Evolutionary conservation across 1,140 invertebrate species (phyloP).

Genomic region (Fragariocoptes setiger): DNA sequence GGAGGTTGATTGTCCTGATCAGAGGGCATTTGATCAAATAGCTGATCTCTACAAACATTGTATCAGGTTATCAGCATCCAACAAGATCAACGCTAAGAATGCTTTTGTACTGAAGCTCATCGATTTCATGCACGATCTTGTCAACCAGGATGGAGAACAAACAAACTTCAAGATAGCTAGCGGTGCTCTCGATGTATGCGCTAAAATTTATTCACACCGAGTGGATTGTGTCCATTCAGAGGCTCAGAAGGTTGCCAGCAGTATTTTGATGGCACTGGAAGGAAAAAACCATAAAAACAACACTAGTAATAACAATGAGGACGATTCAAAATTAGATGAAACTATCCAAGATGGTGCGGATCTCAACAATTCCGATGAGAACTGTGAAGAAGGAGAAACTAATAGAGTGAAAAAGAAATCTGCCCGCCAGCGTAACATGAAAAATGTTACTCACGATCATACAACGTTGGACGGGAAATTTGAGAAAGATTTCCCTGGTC

Average conservation of each 20-base stretch:
- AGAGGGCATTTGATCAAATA: too few species aligned
- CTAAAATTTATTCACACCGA: conserved; percentile 44
- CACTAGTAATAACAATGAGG: conserved; percentile 20
- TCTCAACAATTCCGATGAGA: background rate
- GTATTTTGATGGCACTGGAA: conserved; percentile 20
- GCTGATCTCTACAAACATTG: conserved; percentile 31
- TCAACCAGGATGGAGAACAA: conserved; percentile 20
- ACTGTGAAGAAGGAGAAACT: background rate
- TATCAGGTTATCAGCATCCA: conserved; percentile 31
- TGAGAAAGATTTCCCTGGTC: background rate
- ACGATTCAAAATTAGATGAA: too few species aligned
- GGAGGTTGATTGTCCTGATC: too few species aligned
- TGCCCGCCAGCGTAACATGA: background rate
- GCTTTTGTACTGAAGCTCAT: conserved; percentile 48
- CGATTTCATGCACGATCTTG: conserved; percentile 38
- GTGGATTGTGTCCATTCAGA: conserved; percentile 43
- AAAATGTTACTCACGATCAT: background rate
- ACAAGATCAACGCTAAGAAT: conserved; percentile 53
- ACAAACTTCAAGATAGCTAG: conserved; percentile 27
- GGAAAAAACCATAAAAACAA: conserved; percentile 15
- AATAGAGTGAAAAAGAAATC: background rate
- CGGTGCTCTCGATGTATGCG: conserved; percentile 41
- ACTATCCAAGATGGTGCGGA: too few species aligned
- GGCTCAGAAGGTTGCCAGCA: conserved; percentile 37
- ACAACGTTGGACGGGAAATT: background rate